phyloP scores from a whole-genome alignment of 2,113 vertebrate genomes.

The Rhinopomastus cyanomelas region DNA sequence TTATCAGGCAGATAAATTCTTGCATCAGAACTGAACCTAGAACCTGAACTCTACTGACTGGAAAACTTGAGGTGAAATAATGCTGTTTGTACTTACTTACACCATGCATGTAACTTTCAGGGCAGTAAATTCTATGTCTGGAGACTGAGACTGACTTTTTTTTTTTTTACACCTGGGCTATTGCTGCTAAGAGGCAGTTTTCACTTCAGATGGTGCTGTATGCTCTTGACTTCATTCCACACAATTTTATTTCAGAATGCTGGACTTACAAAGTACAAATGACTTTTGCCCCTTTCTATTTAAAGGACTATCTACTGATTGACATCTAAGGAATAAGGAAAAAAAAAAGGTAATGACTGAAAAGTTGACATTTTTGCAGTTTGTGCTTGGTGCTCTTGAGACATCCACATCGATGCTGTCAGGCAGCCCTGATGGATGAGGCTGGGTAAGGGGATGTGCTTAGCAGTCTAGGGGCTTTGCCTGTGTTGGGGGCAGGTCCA shows the following conservation, averaged over 20 bases:
- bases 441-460: background rate
- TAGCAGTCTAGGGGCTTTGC: slow-evolving; percentile 17
- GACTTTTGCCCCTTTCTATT: background rate
- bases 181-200: background rate
- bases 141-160: background rate
- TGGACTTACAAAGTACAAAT: background rate
- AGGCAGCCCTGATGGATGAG: background rate
- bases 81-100: background rate
- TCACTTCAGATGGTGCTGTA: background rate
- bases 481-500: background rate
- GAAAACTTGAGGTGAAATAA: background rate
- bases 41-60: background rate
- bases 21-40: background rate
- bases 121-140: background rate
- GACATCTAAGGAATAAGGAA: background rate
- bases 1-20: background rate
- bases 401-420: background rate
- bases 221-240: background rate
- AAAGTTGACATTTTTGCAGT: background rate
- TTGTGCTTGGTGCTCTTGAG: background rate
- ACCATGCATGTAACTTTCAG: background rate
- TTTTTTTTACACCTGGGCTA: background rate
- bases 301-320: background rate
- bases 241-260: background rate
- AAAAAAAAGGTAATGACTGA: too few species aligned